These are phyloP conservation scores for Spicauda simplicius DNA, from an alignment of 2,888 invertebrate genomes.

Conservation along the genomic window DNA sequence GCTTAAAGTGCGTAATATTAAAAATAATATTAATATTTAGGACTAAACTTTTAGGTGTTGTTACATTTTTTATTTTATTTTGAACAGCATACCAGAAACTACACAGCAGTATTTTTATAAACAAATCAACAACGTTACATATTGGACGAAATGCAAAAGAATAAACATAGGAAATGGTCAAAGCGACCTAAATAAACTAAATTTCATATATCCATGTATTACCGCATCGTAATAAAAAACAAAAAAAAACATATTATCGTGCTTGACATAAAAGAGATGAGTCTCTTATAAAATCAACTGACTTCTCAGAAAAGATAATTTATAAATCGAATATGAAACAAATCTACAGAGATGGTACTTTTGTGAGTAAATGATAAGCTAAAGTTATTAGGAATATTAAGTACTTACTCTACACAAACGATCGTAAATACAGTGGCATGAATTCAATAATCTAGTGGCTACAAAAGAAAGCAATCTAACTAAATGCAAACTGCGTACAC, in stretches of 20 bases:
- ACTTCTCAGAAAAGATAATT: neutral
- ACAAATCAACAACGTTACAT: neutral
- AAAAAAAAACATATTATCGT: neutral
- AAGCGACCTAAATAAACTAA: neutral
- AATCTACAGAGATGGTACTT: neutral
- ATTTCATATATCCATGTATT: neutral
- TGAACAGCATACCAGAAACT: neutral
- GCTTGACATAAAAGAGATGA: no score
- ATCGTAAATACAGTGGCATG: neutral
- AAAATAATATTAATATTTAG: no score
- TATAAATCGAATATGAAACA: neutral
- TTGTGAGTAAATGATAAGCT: neutral
- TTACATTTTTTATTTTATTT: neutral
- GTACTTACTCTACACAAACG: slow-evolving; percentile 18
- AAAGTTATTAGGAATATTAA: slow-evolving; percentile 27
- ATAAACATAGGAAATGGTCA: slow-evolving; percentile 2
- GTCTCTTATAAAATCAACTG: neutral
- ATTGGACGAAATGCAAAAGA: slow-evolving; percentile 1
- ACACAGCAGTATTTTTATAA: neutral
- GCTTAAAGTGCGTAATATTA: no score
- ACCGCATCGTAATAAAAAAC: neutral
- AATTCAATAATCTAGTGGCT: neutral
- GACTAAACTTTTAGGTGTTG: no score
- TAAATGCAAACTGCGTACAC: neutral
- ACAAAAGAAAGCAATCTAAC: neutral